Percentiles rank a stretch among this genome's conserved stretches.
Conservation (phyloP, 1,140 invertebrate species). For the Trachelipus rathkii region DNA sequence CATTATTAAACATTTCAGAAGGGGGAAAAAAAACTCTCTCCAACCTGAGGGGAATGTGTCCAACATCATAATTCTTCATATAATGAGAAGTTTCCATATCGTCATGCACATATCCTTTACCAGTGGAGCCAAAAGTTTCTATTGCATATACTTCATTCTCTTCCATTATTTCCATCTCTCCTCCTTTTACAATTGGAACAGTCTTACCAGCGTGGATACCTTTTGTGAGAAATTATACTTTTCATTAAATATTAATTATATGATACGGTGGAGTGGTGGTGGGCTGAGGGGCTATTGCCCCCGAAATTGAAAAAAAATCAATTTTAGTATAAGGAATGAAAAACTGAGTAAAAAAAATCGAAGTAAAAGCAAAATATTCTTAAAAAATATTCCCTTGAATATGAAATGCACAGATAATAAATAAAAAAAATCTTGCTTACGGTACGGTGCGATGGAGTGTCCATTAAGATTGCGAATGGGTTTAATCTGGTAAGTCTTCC, state of each 20-base stretch:
- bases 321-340: too few species aligned
- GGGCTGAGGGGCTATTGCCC: too few species aligned
- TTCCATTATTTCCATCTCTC: conserved; percentile 96
- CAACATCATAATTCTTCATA: conserved; percentile 97
- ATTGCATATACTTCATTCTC: conserved; percentile 99
- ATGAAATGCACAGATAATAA: too few species aligned
- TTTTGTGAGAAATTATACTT: conserved; percentile 47
- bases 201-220: conserved; percentile 98
- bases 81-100: conserved; percentile 99
- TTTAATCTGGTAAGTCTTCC: conserved; percentile 94
- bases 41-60: conserved; percentile 78
- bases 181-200: conserved; percentile 98
- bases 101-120: conserved; percentile 92
- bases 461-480: conserved; percentile 97
- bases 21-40: conserved; percentile 21
- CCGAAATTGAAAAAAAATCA: too few species aligned
- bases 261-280: too few species aligned
- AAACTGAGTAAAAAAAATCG: too few species aligned
- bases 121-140: conserved; percentile 98
- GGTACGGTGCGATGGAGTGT: conserved; percentile 94
- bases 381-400: too few species aligned
- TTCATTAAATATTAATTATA: too few species aligned
- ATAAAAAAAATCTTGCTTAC: conserved; percentile 52
- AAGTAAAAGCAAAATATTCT: too few species aligned
- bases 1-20: too few species aligned